A percentile compares a stretch with the other conserved stretches of the same genome.
Conservation (phyloP, 2,888 invertebrate genomes). For the Suillia variegata region DNA sequence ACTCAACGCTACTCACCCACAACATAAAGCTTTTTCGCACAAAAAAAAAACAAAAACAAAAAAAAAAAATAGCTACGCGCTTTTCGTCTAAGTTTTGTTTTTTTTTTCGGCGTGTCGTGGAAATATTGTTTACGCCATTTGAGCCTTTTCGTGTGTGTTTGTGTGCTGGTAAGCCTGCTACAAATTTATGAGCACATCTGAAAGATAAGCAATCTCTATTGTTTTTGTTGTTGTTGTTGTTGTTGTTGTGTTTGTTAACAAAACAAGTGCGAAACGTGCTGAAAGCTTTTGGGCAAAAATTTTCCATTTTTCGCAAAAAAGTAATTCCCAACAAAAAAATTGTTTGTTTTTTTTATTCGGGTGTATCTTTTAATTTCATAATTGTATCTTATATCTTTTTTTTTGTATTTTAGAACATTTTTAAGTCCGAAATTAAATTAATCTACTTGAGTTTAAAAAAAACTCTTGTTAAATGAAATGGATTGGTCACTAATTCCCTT, state of each 20-base stretch:
- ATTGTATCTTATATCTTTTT: too few relatives aligned
- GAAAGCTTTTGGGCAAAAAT: background rate
- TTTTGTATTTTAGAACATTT: too few relatives aligned
- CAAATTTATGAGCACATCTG: conserved; percentile 16
- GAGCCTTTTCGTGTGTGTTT: background rate
- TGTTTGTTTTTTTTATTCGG: background rate
- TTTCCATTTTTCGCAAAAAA: background rate
- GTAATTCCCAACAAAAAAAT: background rate
- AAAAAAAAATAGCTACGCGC: too few relatives aligned
- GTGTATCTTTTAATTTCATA: too few relatives aligned
- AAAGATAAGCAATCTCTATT: conserved; percentile 17
- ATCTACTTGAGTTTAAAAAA: too few relatives aligned
- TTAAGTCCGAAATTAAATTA: too few relatives aligned
- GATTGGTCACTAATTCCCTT: too few relatives aligned
- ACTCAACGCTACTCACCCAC: background rate
- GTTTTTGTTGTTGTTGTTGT: background rate
- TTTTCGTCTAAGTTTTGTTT: background rate
- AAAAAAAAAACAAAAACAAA: background rate
- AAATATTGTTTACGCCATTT: conserved; percentile 16
- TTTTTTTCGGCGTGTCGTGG: conserved; percentile 11
- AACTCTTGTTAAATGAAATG: too few relatives aligned
- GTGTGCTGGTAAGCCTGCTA: conserved; percentile 6
- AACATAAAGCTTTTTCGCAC: background rate
- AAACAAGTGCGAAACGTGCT: conserved; percentile 1
- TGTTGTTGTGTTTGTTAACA: background rate